Percentiles rank a stretch among this genome's conserved stretches.
phyloP scores from a whole-genome alignment of 2,888 invertebrate genomes.

The Eudasyphora cyanicolor region DNA sequence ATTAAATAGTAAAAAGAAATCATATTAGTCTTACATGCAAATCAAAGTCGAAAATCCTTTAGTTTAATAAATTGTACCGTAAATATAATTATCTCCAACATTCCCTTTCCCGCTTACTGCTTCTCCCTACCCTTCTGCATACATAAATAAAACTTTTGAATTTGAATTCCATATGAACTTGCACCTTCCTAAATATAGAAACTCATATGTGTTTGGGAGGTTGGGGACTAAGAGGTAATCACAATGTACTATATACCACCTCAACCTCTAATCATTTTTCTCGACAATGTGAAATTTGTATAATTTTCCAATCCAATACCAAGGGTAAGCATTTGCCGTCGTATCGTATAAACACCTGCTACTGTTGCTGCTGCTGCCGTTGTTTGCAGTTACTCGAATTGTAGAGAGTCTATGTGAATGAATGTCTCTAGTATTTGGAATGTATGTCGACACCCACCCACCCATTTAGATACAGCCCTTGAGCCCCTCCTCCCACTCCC shows the following conservation, averaged over 20 bases:
- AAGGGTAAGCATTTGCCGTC: conserved; percentile 37
- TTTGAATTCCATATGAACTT: background rate
- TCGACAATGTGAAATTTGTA: background rate
- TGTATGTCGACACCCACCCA: no score
- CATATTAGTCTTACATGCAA: no score
- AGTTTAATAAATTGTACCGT: background rate
- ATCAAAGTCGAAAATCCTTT: no score
- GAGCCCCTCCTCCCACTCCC: background rate
- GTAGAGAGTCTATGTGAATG: background rate
- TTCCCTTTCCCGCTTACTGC: background rate
- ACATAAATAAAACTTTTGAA: background rate
- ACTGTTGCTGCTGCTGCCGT: background rate
- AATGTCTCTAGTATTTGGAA: background rate
- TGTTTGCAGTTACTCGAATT: background rate
- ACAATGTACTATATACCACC: no score
- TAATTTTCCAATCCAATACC: conserved; percentile 37
- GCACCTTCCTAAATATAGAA: background rate
- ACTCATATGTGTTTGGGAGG: no score
- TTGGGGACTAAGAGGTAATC: no score
- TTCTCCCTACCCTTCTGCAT: background rate
- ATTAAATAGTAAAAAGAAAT: no score
- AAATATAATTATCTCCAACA: background rate
- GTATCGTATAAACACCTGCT: background rate
- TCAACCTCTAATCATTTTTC: background rate
- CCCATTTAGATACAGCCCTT: background rate